Evolutionary conservation across 2,797 vertebrate genomes (phyloP), one percentile per base, ranked within the genome.

Genomic region (Chrosomus eos): DNA sequence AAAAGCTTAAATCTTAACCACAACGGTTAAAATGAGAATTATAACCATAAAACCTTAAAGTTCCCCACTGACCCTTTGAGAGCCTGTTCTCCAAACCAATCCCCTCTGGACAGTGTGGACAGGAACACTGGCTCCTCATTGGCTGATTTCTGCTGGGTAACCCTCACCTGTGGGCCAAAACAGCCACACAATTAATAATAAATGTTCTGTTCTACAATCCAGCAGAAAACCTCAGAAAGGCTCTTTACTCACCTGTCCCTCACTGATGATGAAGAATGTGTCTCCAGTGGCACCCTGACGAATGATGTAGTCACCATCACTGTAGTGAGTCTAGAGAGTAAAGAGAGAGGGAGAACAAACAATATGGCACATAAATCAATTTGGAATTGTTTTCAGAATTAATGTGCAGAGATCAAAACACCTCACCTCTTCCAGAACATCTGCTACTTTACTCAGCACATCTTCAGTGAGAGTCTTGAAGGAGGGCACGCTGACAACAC

Each of bases 211-310:
- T 80, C 31, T 36, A 26, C 16, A 7, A n/a, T n/a, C 13, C 53
- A 4, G 53, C 7, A 60, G 21, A 7, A 72, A 73, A 64, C 21
- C 58, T 73, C 1, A 16, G 21, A 58, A 45, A 71, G 72, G 18
- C n/a, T 72, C 53, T 72, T 31, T 88, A 73, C 93, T 93, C 89
- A 95, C 95, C 94, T 94, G 91, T 79, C 95, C 95, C 66, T 95
- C 91, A 5, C 94, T 95, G 92, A 95, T 93, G 90, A 95, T 95
- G 92, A 95, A 95, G 92, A 94, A 95, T 1, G 95, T 95, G 90
- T 95, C 95, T 74, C 95, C 95, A 0, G 93, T 93, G 89, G 94
- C 95, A 33, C 95, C 95, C 89, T 95, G 93, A 6, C 93, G 93
- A 84, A 95, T 93, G 62, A 95, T 94, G 90, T 93, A 95, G 82